Evolutionary conservation across 2,888 invertebrate genomes (phyloP), one percentile per base, ranked within the genome.

Genomic region (Dicyrtomina minuta): DNA sequence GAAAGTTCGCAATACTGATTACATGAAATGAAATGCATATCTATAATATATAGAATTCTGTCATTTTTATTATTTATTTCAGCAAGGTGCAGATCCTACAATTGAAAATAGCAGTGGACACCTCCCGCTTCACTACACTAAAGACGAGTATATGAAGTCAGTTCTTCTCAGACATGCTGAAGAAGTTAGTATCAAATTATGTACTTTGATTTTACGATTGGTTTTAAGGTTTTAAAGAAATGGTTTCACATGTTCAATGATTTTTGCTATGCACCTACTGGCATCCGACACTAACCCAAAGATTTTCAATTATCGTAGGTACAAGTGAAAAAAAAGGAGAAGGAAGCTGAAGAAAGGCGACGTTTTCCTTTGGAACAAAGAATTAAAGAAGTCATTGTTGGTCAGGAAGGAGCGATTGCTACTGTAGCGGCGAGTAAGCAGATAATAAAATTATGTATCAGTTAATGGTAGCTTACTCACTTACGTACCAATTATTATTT

Each of bases 331-430:
- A 82, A 85, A 76, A 85, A 85, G 73, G 84, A 87, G 79, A 85
- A 86, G 79, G 90, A 91, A 80, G 86, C 89, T 2, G 92, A 92
- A 80, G 91, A 92, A 82, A 85, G 93, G 70, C 83, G 92, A 77
- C 84, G 88, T 79, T 91, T 90, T 84, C 92, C 94, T n/a, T n/a
- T n/a, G n/a, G n/a, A n/a, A n/a, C n/a, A n/a, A n/a, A n/a, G n/a
- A n/a, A n/a, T n/a, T n/a, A n/a, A n/a, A n/a, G n/a, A n/a, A n/a
- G n/a, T n/a, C n/a, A n/a, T n/a, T n/a, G n/a, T n/a, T n/a, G n/a
- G 95, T 0, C 95, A 95, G 83, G 91, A 90, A 80, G 89, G 87
- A 22, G 89, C 92, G 51, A 90, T 92, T 74, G 87, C 89, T 68
- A 87, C 88, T 59, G 91, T 92, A 10, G 88, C 91, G 58, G 88